These are phyloP conservation scores for Siphlonurus alternatus DNA, from an alignment of 2,888 invertebrate genomes.

Conservation along the genomic window DNA sequence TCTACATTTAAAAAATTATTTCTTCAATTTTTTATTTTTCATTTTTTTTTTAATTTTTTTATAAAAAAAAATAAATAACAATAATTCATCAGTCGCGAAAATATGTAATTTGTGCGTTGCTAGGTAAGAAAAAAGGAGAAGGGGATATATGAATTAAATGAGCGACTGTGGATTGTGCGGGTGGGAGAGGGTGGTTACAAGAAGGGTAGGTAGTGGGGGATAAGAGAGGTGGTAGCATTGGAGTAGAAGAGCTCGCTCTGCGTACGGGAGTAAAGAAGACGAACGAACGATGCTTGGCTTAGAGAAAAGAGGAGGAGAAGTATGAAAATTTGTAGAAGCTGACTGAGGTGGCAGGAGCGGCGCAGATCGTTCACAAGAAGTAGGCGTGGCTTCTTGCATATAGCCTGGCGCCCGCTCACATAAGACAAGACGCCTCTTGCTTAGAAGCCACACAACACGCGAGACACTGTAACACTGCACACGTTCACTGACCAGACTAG, in stretches of 20 bases:
- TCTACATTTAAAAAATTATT: too few species aligned
- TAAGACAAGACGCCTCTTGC: background rate
- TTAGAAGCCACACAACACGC: background rate
- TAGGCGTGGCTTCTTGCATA: background rate
- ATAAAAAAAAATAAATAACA: too few species aligned
- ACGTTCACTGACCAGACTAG: too few species aligned
- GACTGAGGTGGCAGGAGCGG: background rate
- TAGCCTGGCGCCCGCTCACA: background rate
- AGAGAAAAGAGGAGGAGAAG: background rate
- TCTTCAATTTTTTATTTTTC: too few species aligned
- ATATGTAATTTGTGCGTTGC: background rate
- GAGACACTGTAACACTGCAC: background rate
- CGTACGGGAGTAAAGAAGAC: background rate
- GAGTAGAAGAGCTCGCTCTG: background rate
- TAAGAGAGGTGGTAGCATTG: background rate
- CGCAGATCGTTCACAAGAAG: background rate
- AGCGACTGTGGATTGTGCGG: background rate
- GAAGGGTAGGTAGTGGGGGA: background rate
- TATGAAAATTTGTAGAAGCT: background rate
- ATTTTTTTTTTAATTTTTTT: too few species aligned
- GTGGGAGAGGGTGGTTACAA: background rate
- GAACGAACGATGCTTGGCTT: background rate
- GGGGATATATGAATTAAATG: too few species aligned
- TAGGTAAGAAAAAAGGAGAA: background rate
- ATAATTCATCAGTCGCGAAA: too few species aligned